Evolutionary conservation across 2,797 vertebrate genomes (phyloP).

Genomic region (Sardinella longiceps): DNA sequence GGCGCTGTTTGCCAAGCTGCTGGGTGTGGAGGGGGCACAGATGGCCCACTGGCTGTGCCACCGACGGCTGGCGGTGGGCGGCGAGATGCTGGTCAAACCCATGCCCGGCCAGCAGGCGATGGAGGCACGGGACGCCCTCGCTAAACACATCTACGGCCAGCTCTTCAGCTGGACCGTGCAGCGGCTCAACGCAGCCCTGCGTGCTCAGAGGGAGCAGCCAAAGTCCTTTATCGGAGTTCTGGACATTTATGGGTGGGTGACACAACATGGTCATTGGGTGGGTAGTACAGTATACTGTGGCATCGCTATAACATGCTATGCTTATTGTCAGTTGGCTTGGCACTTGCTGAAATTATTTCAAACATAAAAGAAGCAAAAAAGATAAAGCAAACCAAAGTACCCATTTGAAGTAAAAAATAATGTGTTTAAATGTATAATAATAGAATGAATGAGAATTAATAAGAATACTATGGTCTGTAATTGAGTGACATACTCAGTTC

Average conservation of each 20-base stretch:
- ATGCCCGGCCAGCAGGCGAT: constrained; percentile 73
- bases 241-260: constrained; percentile 78
- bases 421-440: no score
- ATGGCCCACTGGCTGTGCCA: constrained; percentile 81
- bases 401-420: no score
- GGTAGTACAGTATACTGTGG: not conserved
- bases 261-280: not conserved
- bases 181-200: constrained; percentile 75
- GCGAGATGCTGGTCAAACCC: constrained; percentile 76
- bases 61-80: constrained; percentile 73
- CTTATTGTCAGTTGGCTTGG: no score
- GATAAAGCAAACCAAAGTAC: no score
- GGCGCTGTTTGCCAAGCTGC: constrained; percentile 71
- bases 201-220: constrained; percentile 55
- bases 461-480: no score
- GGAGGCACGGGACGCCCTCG: constrained; percentile 73
- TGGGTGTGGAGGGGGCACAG: constrained; percentile 75
- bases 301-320: no score
- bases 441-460: no score
- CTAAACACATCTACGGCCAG: constrained; percentile 78
- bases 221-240: constrained; percentile 77
- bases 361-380: no score
- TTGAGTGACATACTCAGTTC: no score
- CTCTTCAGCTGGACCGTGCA: constrained; percentile 78
- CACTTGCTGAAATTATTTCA: no score